phyloP scores from a whole-genome alignment of 1,140 invertebrate genomes.

The Heliothis subflexa region DNA sequence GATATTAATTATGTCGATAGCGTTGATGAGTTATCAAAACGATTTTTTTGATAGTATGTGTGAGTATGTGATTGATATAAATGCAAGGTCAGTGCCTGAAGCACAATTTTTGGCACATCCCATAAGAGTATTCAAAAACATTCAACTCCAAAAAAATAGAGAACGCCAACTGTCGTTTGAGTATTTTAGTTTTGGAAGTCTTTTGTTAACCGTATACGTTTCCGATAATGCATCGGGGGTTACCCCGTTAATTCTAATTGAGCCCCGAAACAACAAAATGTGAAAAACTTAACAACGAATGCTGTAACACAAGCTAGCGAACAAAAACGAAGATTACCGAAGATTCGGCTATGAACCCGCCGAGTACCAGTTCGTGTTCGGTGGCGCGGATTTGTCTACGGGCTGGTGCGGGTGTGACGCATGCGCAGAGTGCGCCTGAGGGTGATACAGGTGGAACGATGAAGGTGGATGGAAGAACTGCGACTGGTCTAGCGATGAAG shows the following conservation, averaged over 20 bases:
- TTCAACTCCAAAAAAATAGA: slow-evolving; percentile 38
- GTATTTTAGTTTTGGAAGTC: slow-evolving; percentile 60
- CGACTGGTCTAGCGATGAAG: slow-evolving; percentile 89
- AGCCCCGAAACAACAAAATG: slow-evolving; percentile 56
- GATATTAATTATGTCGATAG: not conserved
- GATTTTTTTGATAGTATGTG: slow-evolving; percentile 13
- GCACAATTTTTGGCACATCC: slow-evolving; percentile 41
- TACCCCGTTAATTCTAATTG: slow-evolving; percentile 42
- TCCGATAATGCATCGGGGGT: slow-evolving; percentile 46
- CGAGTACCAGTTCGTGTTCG: slow-evolving; percentile 92
- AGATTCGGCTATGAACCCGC: slow-evolving; percentile 89
- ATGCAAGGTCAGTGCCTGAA: slow-evolving; percentile 43
- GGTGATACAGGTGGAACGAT: slow-evolving; percentile 96
- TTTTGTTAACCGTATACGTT: slow-evolving; percentile 63
- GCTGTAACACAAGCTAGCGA: slow-evolving; percentile 45
- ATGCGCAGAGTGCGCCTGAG: slow-evolving; percentile 87
- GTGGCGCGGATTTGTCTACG: slow-evolving; percentile 86
- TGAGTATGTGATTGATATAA: slow-evolving; percentile 26
- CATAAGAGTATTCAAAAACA: slow-evolving; percentile 46
- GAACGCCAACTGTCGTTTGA: slow-evolving; percentile 49
- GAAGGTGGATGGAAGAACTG: slow-evolving; percentile 94
- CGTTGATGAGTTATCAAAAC: not conserved
- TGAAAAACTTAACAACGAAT: slow-evolving; percentile 66
- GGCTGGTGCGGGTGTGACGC: slow-evolving; percentile 79
- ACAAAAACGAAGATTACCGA: slow-evolving; percentile 30